These are phyloP conservation scores for Tetropium fuscum DNA, from an alignment of 2,888 invertebrate genomes.

Conservation along the genomic window DNA sequence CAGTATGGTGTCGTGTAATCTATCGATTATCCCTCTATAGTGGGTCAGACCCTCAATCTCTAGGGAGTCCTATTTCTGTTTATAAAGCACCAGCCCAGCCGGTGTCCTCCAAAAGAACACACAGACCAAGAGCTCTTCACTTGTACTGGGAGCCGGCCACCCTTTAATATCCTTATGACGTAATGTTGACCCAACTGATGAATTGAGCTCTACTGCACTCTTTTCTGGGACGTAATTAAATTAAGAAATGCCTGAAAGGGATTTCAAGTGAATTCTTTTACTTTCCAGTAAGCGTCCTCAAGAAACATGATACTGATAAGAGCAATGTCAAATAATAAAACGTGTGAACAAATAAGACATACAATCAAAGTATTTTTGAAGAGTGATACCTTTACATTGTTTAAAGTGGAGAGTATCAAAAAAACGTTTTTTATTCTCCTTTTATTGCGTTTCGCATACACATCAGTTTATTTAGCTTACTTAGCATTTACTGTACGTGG, in stretches of 20 bases:
- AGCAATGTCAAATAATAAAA: too few species aligned
- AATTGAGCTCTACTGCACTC: slow-evolving; percentile 39
- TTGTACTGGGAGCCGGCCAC: slow-evolving; percentile 35
- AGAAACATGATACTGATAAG: too few species aligned
- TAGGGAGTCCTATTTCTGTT: slow-evolving; percentile 60
- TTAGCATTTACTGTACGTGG: too few species aligned
- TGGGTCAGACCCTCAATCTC: slow-evolving; percentile 58
- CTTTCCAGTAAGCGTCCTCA: too few species aligned
- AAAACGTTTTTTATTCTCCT: too few species aligned
- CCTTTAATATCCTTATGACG: slow-evolving; percentile 39
- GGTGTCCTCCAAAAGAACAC: slow-evolving; percentile 57
- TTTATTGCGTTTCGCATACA: too few species aligned
- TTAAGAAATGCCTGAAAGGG: slow-evolving; percentile 30
- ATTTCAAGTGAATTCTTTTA: too few species aligned
- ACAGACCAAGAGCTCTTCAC: slow-evolving; percentile 51
- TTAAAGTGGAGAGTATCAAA: too few species aligned
- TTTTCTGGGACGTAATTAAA: slow-evolving; percentile 44
- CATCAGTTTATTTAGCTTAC: too few species aligned
- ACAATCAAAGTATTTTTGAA: too few species aligned
- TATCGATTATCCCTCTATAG: slow-evolving; percentile 58
- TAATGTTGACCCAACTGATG: slow-evolving; percentile 51
- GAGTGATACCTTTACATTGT: too few species aligned
- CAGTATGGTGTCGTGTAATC: slow-evolving; percentile 45
- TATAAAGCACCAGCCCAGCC: slow-evolving; percentile 52
- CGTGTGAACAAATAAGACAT: too few species aligned